Percentiles rank a stretch among this genome's conserved stretches.
Conservation (phyloP, 2,797 vertebrate genomes). For the Characodon lateralis region DNA sequence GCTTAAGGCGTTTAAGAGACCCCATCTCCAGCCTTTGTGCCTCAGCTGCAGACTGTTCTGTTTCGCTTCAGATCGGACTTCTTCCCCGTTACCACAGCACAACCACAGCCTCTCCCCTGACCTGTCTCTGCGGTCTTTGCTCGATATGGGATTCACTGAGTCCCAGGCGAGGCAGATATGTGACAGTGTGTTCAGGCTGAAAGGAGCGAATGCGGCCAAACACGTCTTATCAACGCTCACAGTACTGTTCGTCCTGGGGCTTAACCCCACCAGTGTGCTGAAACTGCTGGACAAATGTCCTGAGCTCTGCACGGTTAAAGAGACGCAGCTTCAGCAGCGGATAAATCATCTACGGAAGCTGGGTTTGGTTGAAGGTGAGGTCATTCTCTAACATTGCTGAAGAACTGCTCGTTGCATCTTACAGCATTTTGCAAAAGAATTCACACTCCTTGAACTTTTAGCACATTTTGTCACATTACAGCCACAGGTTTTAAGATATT, state of each 20-base stretch:
- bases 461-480: neutral
- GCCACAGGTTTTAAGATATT: neutral
- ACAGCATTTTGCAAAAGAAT: neutral
- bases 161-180: constrained; percentile 72
- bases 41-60: constrained; percentile 27
- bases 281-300: constrained; percentile 82
- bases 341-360: constrained; percentile 83
- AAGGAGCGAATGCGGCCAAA: constrained; percentile 22
- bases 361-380: constrained; percentile 88
- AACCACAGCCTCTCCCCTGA: constrained; percentile 6
- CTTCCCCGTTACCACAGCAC: neutral
- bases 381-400: neutral
- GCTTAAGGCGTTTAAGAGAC: constrained; percentile 16
- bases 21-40: neutral
- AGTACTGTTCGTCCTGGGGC: constrained; percentile 82
- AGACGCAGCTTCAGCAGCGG: constrained; percentile 79
- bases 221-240: constrained; percentile 67
- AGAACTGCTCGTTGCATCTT: neutral
- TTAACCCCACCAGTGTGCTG: constrained; percentile 77
- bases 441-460: neutral
- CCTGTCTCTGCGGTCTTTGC: constrained; percentile 58
- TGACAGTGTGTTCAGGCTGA: constrained; percentile 45
- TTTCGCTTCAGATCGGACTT: constrained; percentile 37
- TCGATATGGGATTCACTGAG: constrained; percentile 85
- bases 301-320: constrained; percentile 74